phyloP scores from a whole-genome alignment of 1,140 invertebrate species.

The Ceratina japonica region DNA sequence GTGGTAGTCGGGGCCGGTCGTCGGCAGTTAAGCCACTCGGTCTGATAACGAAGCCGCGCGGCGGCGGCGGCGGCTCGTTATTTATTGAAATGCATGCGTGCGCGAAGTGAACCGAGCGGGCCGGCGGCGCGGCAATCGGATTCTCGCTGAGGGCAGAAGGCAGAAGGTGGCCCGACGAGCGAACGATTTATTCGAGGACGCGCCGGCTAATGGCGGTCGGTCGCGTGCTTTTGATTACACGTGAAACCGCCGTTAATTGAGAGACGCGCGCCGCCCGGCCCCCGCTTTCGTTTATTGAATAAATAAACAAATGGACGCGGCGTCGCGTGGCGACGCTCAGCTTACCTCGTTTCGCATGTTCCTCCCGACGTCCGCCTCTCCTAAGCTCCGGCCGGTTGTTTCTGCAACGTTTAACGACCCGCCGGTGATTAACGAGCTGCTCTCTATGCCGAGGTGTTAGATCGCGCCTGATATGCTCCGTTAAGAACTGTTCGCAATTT shows the following conservation, averaged over 20 bases:
- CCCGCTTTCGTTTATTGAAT: slow-evolving; percentile 9
- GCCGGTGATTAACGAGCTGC: neutral
- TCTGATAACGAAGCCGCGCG: slow-evolving; percentile 48
- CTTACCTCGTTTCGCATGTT: neutral
- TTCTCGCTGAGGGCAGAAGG: slow-evolving; percentile 23
- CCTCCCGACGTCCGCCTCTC: neutral
- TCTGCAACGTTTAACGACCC: slow-evolving; percentile 3
- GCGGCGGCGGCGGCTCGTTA: slow-evolving; percentile 40
- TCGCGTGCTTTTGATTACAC: slow-evolving; percentile 46
- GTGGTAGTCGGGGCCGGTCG: slow-evolving; percentile 10
- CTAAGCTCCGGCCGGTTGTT: slow-evolving; percentile 1
- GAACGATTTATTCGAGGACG: slow-evolving; percentile 42
- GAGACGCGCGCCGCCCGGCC: neutral
- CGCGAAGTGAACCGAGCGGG: neutral
- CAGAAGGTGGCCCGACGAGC: slow-evolving; percentile 14
- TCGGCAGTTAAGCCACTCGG: slow-evolving; percentile 50
- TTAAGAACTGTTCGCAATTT: neutral
- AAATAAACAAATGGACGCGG: slow-evolving; percentile 36
- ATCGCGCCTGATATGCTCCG: neutral
- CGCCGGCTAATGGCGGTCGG: slow-evolving; percentile 24
- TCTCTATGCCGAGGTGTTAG: neutral
- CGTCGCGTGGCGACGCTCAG: neutral
- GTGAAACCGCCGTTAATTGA: slow-evolving; percentile 21
- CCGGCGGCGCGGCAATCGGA: slow-evolving; percentile 28
- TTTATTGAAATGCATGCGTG: slow-evolving; percentile 56